Evolutionary conservation across 2,797 vertebrate species (phyloP), one percentile per base, ranked within the genome.

Genomic region (Lates japonicus): DNA sequence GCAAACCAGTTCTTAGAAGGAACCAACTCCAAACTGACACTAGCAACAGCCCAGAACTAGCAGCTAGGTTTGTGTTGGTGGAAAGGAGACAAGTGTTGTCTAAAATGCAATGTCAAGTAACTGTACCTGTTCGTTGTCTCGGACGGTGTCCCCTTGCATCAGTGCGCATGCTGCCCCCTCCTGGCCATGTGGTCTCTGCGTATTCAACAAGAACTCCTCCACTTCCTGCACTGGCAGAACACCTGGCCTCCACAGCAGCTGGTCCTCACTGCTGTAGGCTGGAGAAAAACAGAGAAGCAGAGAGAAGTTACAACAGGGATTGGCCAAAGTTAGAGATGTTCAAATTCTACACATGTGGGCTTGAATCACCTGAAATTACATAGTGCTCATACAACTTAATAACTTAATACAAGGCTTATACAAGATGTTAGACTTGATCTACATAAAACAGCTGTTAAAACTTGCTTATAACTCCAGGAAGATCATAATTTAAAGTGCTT

Each of bases 91-190:
- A n/a, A 64, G 20, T 49, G 39, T 57, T 49, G 33, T 70, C 9
- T 33, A 7, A 20, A 3, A 65, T 6, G 3, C 2, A 31, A 11
- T 7, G 20, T 46, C 37, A 44, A 35, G 20, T 17, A 5, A 3
- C 42, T 7, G 16, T 77, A 97, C 98, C 96, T 98, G 98, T 62
- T 99, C 97, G 0, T 97, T 98, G 92, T 99, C 98, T 80, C 94
- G 96, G 82, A 98, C 94, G 3, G 81, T 68, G 94, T 94, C 74
- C 82, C 94, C 63, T 89, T 94, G 0, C 83, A 92, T 76, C 90
- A 83, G 90, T 81, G 81, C 91, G 81, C 66, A 91, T 33, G 0
- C 87, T 72, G 52, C 81, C 74, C 87, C 88, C 88, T 95, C 94
- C 0, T 97, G 95, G 91, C 93, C 91, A 16, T 86, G 80, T 35